phyloP scores from a whole-genome alignment of 1,140 invertebrate genomes.

The Rhagoletis pomonella region DNA sequence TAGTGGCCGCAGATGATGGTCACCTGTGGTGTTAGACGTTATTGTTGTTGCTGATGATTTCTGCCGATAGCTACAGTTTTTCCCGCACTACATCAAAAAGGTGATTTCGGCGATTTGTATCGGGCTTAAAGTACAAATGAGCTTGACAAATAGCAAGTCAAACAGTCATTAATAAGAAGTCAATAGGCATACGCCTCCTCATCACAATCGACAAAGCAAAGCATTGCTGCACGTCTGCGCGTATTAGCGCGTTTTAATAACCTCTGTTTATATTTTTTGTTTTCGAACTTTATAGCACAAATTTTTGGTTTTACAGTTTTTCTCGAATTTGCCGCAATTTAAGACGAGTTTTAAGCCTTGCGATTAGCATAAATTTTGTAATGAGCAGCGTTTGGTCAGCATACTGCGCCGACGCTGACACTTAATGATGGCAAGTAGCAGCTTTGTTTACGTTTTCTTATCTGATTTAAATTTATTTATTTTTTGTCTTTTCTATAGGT shows the following conservation, averaged over 20 bases:
- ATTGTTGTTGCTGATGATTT: not conserved
- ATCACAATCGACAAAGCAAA: not conserved
- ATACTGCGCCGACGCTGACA: not conserved
- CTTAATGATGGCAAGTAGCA: not conserved
- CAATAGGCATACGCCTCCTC: not conserved
- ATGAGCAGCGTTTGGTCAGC: not conserved
- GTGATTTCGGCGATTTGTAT: not conserved
- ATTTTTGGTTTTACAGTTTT: not conserved
- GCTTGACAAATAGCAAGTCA: constrained; percentile 12
- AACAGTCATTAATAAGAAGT: not conserved
- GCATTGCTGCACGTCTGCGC: not conserved
- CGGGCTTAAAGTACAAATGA: not conserved
- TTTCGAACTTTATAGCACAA: not conserved
- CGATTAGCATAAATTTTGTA: not conserved
- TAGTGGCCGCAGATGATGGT: not conserved
- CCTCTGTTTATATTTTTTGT: not conserved
- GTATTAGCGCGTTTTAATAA: not conserved
- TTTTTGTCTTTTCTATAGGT: not conserved
- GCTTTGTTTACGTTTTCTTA: not conserved
- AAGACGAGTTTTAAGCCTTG: not conserved
- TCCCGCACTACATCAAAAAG: not conserved
- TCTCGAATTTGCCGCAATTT: not conserved
- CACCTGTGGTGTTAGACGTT: not conserved
- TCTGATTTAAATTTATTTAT: not conserved
- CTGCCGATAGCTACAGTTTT: not conserved